Percentiles rank a stretch among this genome's conserved stretches.
phyloP scores from a whole-genome alignment of 2,797 vertebrate genomes.

The Myotis pilosus region DNA sequence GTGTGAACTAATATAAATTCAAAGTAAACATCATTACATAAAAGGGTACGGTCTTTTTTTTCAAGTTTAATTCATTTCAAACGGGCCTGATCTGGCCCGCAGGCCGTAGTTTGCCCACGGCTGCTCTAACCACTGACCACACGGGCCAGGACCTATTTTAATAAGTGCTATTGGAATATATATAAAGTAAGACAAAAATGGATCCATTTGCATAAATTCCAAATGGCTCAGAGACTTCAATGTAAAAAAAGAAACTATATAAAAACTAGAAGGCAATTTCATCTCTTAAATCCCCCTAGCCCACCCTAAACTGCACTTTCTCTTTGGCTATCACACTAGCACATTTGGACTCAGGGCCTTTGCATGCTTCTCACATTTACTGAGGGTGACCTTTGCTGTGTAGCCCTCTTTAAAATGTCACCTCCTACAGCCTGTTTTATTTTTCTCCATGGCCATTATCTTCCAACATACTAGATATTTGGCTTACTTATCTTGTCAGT shows the following conservation, averaged over 20 bases:
- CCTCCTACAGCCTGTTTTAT: not conserved
- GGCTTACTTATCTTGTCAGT: not conserved
- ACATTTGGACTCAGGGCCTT: not conserved
- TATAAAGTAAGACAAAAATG: not conserved
- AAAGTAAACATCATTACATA: too few species aligned
- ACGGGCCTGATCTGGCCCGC: too few species aligned
- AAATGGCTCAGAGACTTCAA: not conserved
- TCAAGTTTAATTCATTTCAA: too few species aligned
- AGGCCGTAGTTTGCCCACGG: too few species aligned
- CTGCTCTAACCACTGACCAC: not conserved
- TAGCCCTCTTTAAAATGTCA: not conserved
- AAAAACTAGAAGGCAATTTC: not conserved
- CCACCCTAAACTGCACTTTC: too few species aligned
- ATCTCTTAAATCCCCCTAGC: not conserved
- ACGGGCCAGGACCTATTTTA: not conserved
- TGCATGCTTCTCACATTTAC: not conserved
- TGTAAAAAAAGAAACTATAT: not conserved
- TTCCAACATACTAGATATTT: not conserved
- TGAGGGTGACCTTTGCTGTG: not conserved
- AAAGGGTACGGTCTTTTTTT: too few species aligned
- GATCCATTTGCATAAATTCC: not conserved
- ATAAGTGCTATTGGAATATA: not conserved
- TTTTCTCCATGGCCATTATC: not conserved
- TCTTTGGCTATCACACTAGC: not conserved
- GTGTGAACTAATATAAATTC: too few species aligned